phyloP scores from a whole-genome alignment of 35 echinoderm and acorn worm genomes.

The Patiria miniata region DNA sequence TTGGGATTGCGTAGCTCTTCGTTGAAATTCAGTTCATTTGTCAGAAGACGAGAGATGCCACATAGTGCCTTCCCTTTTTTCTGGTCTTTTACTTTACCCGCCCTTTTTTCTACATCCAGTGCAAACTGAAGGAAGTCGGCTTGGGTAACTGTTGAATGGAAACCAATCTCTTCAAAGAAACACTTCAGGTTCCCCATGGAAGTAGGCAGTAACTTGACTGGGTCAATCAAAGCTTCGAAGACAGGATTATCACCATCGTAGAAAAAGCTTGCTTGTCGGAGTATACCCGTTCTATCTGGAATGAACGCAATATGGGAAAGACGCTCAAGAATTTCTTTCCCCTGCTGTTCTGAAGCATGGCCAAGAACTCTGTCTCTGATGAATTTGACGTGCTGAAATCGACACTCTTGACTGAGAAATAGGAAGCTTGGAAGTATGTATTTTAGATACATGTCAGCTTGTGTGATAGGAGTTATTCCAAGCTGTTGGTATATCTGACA shows the following conservation, averaged over 20 bases:
- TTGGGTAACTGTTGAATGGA: not conserved
- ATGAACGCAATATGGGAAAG: not conserved
- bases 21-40: not conserved
- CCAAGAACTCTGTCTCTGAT: constrained; percentile 13
- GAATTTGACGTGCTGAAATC: not conserved
- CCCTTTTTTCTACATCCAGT: not conserved
- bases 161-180: not conserved
- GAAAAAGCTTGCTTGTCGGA: not conserved
- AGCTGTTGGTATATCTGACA: constrained; percentile 3
- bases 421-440: constrained; percentile 34
- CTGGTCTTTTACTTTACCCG: not conserved
- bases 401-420: not conserved
- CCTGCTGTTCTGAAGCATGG: not conserved
- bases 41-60: not conserved
- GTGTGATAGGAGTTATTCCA: constrained; percentile 5
- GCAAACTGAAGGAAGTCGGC: not conserved
- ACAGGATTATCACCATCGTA: not conserved
- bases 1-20: not conserved
- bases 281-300: not conserved
- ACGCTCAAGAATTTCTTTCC: not conserved
- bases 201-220: not conserved
- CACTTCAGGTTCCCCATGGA: not conserved
- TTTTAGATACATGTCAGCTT: constrained; percentile 15
- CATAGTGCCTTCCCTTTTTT: not conserved
- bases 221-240: not conserved